Evolutionary conservation across 2,888 invertebrate species (phyloP).

Genomic region (Cantharis rustica): DNA sequence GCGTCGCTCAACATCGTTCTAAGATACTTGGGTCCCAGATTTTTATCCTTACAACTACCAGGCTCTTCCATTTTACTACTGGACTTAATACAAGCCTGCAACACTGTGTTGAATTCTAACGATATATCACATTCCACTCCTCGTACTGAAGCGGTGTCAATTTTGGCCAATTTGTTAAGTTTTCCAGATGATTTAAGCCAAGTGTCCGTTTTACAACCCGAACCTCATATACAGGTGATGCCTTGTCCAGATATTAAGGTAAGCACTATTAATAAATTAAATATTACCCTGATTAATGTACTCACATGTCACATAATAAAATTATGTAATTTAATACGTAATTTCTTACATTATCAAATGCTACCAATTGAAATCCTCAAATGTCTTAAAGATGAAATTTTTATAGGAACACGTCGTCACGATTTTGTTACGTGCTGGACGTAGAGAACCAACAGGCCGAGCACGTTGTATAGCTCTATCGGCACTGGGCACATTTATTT

Average conservation of each 20-base stretch:
- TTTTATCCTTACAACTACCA: slow-evolving; percentile 84
- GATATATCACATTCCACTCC: slow-evolving; percentile 74
- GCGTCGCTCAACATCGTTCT: slow-evolving; percentile 79
- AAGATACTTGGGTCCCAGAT: slow-evolving; percentile 79
- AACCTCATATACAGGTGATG: slow-evolving; percentile 60
- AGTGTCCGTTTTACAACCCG: slow-evolving; percentile 63
- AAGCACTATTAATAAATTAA: too few relatives aligned
- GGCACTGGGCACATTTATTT: slow-evolving; percentile 77
- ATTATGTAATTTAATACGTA: too few relatives aligned
- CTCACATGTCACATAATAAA: too few relatives aligned
- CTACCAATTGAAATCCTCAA: not conserved
- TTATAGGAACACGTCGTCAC: slow-evolving; percentile 83
- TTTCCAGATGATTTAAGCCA: slow-evolving; percentile 71
- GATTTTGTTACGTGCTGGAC: slow-evolving; percentile 84
- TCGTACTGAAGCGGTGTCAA: slow-evolving; percentile 87
- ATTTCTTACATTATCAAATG: too few relatives aligned
- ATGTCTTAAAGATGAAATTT: slow-evolving; percentile 11
- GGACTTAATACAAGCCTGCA: slow-evolving; percentile 90
- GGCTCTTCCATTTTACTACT: slow-evolving; percentile 85
- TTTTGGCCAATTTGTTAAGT: slow-evolving; percentile 84
- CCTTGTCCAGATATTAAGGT: slow-evolving; percentile 80
- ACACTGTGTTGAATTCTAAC: slow-evolving; percentile 80
- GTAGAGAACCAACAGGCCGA: slow-evolving; percentile 84
- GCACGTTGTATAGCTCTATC: slow-evolving; percentile 90
- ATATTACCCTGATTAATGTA: too few relatives aligned